phyloP scores from a whole-genome alignment of 1,140 invertebrate species.

The Drosophila pachea region DNA sequence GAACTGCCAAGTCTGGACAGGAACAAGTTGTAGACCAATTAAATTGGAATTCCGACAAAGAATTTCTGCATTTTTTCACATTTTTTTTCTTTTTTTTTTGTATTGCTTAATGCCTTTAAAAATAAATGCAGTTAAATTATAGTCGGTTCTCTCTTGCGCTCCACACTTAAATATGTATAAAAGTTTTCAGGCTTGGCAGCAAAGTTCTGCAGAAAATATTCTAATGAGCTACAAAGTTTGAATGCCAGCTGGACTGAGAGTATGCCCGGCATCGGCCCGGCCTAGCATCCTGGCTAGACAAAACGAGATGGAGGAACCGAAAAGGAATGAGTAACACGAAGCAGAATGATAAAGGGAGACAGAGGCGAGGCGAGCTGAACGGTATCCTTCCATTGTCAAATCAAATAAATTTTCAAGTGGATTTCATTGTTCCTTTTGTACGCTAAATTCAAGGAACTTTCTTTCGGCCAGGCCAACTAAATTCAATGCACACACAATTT shows the following conservation, averaged over 20 bases:
- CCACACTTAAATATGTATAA: slow-evolving; percentile 22
- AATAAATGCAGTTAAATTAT: slow-evolving; percentile 56
- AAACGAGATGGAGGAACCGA: no score
- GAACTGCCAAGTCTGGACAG: slow-evolving; percentile 49
- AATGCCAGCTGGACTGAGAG: slow-evolving; percentile 16
- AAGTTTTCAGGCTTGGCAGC: slow-evolving; percentile 42
- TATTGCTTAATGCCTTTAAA: slow-evolving; percentile 37
- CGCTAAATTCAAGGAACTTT: slow-evolving; percentile 11
- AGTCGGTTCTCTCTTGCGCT: slow-evolving; percentile 31
- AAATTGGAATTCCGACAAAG: slow-evolving; percentile 68
- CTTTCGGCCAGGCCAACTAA: slow-evolving; percentile 1
- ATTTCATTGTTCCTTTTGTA: slow-evolving; percentile 10
- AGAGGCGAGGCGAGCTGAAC: background rate
- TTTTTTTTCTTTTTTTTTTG: slow-evolving; percentile 34
- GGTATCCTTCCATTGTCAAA: slow-evolving; percentile 27
- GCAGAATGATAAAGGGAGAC: no score
- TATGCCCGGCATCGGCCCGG: slow-evolving; percentile 1
- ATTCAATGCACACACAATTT: slow-evolving; percentile 1
- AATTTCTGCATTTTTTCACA: slow-evolving; percentile 42
- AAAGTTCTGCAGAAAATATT: slow-evolving; percentile 68
- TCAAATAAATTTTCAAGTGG: slow-evolving; percentile 58
- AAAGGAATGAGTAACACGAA: no score
- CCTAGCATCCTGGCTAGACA: slow-evolving; percentile 44
- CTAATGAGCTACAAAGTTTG: slow-evolving; percentile 72
- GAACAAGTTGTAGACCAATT: slow-evolving; percentile 73